Conservation (phyloP, 2,888 invertebrate species). For the Cataglyphis cursor region DNA sequence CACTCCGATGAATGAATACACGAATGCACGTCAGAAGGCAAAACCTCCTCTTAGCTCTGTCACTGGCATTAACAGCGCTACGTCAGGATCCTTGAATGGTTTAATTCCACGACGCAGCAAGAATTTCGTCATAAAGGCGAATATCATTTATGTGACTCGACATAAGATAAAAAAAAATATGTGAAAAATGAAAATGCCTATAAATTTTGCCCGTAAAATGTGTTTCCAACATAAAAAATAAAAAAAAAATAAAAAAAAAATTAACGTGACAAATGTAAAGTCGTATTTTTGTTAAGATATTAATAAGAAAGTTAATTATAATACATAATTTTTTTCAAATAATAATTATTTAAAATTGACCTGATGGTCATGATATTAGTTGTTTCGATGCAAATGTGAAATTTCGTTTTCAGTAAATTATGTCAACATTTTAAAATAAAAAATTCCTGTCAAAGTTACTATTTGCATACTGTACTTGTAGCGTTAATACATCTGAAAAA, state of each 20-base stretch:
- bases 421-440: constrained; percentile 12
- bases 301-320: constrained; percentile 6
- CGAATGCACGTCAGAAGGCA: constrained; percentile 21
- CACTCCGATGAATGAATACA: constrained; percentile 21
- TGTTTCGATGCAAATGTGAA: not conserved
- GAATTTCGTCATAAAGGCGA: constrained; percentile 29
- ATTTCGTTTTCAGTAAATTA: constrained; percentile 5
- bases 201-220: not conserved
- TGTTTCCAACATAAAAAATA: not conserved
- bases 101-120: constrained; percentile 14
- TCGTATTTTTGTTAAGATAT: not conserved
- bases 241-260: not conserved
- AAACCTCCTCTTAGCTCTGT: constrained; percentile 36
- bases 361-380: not conserved
- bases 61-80: constrained; percentile 21
- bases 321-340: not conserved
- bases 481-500: not conserved
- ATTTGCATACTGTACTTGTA: not conserved
- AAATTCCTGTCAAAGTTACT: not conserved
- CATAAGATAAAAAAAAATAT: not conserved
- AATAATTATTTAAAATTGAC: not conserved
- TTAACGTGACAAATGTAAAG: not conserved
- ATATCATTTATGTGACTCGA: constrained; percentile 28
- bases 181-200: not conserved
- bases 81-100: constrained; percentile 3